Evolutionary conservation across 2,888 invertebrate species (phyloP).

Genomic region (Oxytorus armatus): DNA sequence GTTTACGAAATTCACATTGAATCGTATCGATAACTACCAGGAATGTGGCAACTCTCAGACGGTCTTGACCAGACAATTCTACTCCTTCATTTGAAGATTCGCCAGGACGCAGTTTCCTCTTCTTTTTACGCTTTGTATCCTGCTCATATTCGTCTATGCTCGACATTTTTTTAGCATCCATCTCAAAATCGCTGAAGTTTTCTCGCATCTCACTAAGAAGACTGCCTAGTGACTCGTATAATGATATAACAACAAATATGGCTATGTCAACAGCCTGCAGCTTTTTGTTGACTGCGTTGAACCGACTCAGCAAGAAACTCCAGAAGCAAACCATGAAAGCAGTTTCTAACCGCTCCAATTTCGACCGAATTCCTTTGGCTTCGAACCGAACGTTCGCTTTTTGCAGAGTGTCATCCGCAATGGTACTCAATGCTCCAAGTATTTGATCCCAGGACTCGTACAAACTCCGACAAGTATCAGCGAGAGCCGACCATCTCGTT

Average conservation of each 20-base stretch:
- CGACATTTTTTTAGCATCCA: conserved; percentile 21
- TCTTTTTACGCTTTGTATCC: conserved; percentile 20
- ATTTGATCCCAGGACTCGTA: conserved; percentile 57
- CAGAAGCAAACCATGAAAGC: conserved; percentile 61
- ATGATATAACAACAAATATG: conserved; percentile 49
- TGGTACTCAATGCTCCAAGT: conserved; percentile 36
- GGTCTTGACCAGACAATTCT: conserved; percentile 37
- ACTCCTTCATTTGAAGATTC: conserved; percentile 25
- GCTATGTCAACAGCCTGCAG: conserved; percentile 59
- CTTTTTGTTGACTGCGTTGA: conserved; percentile 45
- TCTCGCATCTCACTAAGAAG: conserved; percentile 24
- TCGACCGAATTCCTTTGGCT: conserved; percentile 58
- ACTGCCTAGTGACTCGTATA: conserved; percentile 46
- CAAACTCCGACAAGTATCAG: conserved; percentile 60
- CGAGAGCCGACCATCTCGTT: conserved; percentile 62
- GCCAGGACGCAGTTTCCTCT: conserved; percentile 6
- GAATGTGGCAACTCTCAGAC: conserved; percentile 44
- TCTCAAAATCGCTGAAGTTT: conserved; percentile 26
- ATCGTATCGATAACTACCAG: conserved; percentile 18
- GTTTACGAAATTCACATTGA: conserved; percentile 4
- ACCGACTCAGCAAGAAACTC: conserved; percentile 49
- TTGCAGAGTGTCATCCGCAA: conserved; percentile 51
- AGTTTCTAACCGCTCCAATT: conserved; percentile 59
- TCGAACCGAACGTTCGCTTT: conserved; percentile 55
- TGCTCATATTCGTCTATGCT: conserved; percentile 13